Evolutionary conservation across 2,888 invertebrate species (phyloP).

Genomic region (Ectobius pallidus): DNA sequence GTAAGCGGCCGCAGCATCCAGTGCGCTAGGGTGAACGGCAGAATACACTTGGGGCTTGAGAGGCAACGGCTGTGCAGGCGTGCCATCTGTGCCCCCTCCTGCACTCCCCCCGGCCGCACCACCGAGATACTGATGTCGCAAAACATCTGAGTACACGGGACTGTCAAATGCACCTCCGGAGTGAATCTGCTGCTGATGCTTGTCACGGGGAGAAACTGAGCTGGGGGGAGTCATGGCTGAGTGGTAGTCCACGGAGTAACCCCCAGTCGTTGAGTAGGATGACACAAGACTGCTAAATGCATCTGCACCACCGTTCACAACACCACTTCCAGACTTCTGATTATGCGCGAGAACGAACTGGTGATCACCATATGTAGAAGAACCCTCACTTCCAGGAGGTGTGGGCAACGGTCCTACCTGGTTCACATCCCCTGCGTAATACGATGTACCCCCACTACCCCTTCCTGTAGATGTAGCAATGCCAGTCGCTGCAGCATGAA

Average conservation of each 20-base stretch:
- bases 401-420: slow-evolving; percentile 80
- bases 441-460: slow-evolving; percentile 51
- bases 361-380: slow-evolving; percentile 71
- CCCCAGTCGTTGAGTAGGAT: slow-evolving; percentile 58
- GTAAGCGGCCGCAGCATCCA: slow-evolving; percentile 66
- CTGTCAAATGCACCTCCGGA: slow-evolving; percentile 47
- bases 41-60: slow-evolving; percentile 91
- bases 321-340: slow-evolving; percentile 48
- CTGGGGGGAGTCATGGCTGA: slow-evolving; percentile 96
- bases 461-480: slow-evolving; percentile 49
- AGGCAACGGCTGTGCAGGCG: slow-evolving; percentile 71
- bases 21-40: slow-evolving; percentile 61
- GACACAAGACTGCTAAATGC: slow-evolving; percentile 66
- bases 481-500: slow-evolving; percentile 53
- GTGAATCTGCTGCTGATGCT: slow-evolving; percentile 68
- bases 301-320: slow-evolving; percentile 51
- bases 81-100: slow-evolving; percentile 54
- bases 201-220: slow-evolving; percentile 94
- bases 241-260: slow-evolving; percentile 79
- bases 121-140: slow-evolving; percentile 69
- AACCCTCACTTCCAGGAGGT: slow-evolving; percentile 87
- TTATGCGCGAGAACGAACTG: slow-evolving; percentile 59
- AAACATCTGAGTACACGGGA: slow-evolving; percentile 54
- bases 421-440: slow-evolving; percentile 59
- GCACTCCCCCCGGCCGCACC: slow-evolving; percentile 63